Evolutionary conservation across 1,140 invertebrate genomes (phyloP).

Genomic region (Drosophila navojoa): DNA sequence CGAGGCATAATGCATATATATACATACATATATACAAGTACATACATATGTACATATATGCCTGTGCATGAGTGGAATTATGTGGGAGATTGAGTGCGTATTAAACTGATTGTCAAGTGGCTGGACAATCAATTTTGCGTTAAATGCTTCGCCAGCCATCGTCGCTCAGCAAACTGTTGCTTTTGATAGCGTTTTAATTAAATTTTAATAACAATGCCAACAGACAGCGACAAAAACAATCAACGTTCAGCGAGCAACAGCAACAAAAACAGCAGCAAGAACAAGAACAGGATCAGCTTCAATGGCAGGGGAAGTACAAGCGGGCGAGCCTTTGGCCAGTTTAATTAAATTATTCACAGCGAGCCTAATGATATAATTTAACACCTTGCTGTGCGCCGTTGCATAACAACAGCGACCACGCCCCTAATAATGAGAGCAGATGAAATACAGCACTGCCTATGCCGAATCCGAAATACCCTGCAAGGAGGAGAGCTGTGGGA

Average conservation of each 20-base stretch:
- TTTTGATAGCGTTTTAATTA: conserved; percentile 68
- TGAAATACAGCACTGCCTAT: no score
- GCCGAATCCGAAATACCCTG: not conserved
- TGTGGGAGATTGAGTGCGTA: conserved; percentile 9
- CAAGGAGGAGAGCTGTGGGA: no score
- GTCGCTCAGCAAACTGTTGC: conserved; percentile 48
- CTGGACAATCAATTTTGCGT: conserved; percentile 46
- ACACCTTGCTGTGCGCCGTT: conserved; percentile 30
- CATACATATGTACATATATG: not conserved
- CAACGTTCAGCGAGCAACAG: conserved; percentile 1
- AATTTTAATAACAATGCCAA: conserved; percentile 52
- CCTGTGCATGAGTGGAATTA: not conserved
- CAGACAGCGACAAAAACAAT: conserved; percentile 4
- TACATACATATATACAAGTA: no score
- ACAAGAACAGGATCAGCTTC: conserved; percentile 1
- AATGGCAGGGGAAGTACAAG: not conserved
- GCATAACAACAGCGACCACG: conserved; percentile 3
- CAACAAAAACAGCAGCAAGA: not conserved
- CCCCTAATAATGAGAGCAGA: conserved; percentile 1
- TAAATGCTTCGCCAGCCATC: conserved; percentile 32
- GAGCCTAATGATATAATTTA: conserved; percentile 43
- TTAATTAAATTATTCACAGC: conserved; percentile 46
- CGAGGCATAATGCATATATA: not conserved
- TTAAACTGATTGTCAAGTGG: conserved; percentile 28
- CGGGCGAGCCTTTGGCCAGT: conserved; percentile 11